Base-by-base conservation (phyloP, 2,888 invertebrate species). In the Philonicus albiceps region DNA sequence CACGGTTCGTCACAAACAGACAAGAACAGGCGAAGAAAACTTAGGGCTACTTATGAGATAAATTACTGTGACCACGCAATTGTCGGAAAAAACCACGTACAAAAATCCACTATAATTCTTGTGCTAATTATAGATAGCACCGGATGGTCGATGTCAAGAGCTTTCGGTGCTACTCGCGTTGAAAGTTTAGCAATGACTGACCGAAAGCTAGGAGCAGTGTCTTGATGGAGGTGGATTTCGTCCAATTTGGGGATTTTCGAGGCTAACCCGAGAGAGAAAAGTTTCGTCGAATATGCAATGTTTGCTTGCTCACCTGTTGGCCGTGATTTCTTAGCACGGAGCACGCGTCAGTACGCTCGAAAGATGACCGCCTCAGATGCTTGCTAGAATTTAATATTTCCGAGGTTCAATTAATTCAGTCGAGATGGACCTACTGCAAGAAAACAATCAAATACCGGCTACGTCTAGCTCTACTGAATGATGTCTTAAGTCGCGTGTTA, bases 81-180 rank as follows among this genome's bases (percentile, higher is more conserved):
- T 74, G 8, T 27, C 8, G 11, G 22, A 22, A 64, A 64, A 74
- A 22, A 22, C 43, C 43, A 78, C 34, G 19, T 78, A 78, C 34
- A 78, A 43, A 43, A 78, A 43, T 43, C 27, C 37, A 43, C 27
- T 40, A 78, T 27, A 55, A 72, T 31, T 40, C 31, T 84, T 73
- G 40, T 84, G 40, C 84, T 84, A 84, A 84, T 73, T 84, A 43
- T 84, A 84, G 40, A 43, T 84, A 84, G 84, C 84, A 84, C 84
- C 84, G 72, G 27, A 84, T 40, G 19, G 40, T 73, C 27, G 30
- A 73, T 73, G 16, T 73, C 73, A 84, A n/a, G 30, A 84, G 84
- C 84, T 84, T 84, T 84, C 84, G 49, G 73, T 84, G 84, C 84
- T 43, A 31, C n/a, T 73, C 84, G 84, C 84, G 43, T 73, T 84